Percentiles rank a stretch among this genome's conserved stretches.
These are phyloP conservation scores for Tachysurus vachellii DNA, from an alignment of 2,113 vertebrate genomes.

Conservation along the genomic window DNA sequence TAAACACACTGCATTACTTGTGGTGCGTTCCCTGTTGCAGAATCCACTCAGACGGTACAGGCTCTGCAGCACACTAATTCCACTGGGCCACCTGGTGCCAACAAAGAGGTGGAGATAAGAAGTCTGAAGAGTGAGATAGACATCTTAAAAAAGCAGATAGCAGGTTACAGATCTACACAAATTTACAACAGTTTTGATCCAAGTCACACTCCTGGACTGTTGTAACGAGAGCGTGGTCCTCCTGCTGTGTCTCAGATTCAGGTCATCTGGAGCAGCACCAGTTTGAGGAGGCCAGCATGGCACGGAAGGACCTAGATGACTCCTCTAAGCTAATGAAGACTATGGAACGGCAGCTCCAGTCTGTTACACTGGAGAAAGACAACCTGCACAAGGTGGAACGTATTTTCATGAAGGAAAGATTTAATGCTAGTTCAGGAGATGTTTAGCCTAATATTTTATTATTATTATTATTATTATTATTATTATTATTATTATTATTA, in stretches of 20 bases:
- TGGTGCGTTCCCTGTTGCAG: no score
- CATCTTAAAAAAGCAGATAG: slow-evolving; percentile 88
- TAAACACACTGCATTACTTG: no score
- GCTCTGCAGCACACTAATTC: slow-evolving; percentile 85
- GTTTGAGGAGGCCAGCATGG: slow-evolving; percentile 83
- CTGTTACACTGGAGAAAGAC: slow-evolving; percentile 84
- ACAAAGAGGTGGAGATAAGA: slow-evolving; percentile 93
- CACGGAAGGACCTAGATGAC: slow-evolving; percentile 85
- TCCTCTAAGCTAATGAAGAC: slow-evolving; percentile 86
- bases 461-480: no score
- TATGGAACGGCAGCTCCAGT: slow-evolving; percentile 90
- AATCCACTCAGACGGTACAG: slow-evolving; percentile 93
- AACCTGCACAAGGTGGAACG: slow-evolving; percentile 87
- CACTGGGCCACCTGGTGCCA: slow-evolving; percentile 74
- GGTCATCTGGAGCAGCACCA: slow-evolving; percentile 84
- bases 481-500: no score
- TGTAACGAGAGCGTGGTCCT: neutral
- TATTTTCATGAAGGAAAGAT: neutral
- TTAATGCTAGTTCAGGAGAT: neutral
- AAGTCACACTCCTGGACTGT: neutral
- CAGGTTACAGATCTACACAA: slow-evolving; percentile 72
- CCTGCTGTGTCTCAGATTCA: slow-evolving; percentile 74
- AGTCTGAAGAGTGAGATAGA: slow-evolving; percentile 94
- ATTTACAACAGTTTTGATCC: neutral
- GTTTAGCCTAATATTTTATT: neutral